A percentile compares a stretch with the other conserved stretches of the same genome.
phyloP scores from a whole-genome alignment of 2,797 vertebrate genomes.

The Momotus momota region DNA sequence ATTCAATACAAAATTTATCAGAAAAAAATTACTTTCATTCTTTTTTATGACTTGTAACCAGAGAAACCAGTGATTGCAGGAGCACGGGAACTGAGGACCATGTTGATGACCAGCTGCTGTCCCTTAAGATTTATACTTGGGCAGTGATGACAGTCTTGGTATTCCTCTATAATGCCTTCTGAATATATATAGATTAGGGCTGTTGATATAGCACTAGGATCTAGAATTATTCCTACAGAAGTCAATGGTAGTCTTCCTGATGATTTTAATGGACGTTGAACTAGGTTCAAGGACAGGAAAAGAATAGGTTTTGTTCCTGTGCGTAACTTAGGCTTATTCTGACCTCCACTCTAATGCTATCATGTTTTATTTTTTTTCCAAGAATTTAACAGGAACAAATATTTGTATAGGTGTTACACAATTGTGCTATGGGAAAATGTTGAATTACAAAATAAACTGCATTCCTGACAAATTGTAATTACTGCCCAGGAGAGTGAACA shows the following conservation, averaged over 20 bases:
- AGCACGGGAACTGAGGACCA: neutral
- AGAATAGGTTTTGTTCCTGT: neutral
- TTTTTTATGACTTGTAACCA: neutral
- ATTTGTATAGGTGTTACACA: conserved; percentile 77
- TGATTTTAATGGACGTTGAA: neutral
- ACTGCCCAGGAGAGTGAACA: conserved; percentile 73
- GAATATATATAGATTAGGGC: neutral
- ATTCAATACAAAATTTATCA: neutral
- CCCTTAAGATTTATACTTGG: neutral
- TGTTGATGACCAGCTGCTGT: neutral
- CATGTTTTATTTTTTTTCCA: neutral
- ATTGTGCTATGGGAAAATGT: conserved; percentile 70
- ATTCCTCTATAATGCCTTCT: neutral
- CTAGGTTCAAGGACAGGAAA: neutral
- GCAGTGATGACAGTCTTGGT: neutral
- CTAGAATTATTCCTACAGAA: neutral
- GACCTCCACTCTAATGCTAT: neutral
- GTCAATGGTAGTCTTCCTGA: neutral
- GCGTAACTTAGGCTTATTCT: neutral
- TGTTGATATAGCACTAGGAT: neutral
- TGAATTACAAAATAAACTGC: conserved; percentile 70
- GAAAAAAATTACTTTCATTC: neutral
- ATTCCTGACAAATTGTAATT: conserved; percentile 79
- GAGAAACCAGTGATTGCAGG: neutral
- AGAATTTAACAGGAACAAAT: conserved; percentile 61